Evolutionary conservation across 1,140 invertebrate species (phyloP).

Genomic region (Drosophila orena): DNA sequence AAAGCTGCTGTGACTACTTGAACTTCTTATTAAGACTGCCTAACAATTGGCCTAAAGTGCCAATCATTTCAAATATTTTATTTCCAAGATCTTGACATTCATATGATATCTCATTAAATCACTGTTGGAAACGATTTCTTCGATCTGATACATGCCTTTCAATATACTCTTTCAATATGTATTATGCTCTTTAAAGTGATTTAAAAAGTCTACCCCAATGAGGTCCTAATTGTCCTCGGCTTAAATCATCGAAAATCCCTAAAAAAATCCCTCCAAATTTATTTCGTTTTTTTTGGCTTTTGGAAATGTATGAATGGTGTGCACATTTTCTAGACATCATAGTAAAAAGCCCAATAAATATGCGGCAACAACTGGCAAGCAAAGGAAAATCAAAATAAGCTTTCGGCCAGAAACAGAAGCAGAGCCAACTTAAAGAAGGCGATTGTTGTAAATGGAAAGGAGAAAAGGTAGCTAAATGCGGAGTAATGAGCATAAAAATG

Average conservation of each 20-base stretch:
- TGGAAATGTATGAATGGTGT: constrained; percentile 68
- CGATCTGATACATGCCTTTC: too few relatives aligned
- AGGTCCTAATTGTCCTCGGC: constrained; percentile 14
- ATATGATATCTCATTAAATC: too few relatives aligned
- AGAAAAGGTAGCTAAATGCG: constrained; percentile 42
- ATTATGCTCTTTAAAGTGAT: constrained; percentile 3
- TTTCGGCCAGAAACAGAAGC: constrained; percentile 14
- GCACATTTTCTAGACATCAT: constrained; percentile 71
- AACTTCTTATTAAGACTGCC: too few relatives aligned
- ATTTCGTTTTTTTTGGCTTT: constrained; percentile 3
- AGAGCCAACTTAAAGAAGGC: constrained; percentile 36
- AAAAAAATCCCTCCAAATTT: constrained; percentile 1
- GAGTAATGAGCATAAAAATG: constrained; percentile 78
- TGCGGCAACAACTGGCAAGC: constrained; percentile 49
- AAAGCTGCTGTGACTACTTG: too few relatives aligned
- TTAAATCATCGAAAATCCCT: constrained; percentile 25
- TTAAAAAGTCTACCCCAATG: constrained; percentile 18
- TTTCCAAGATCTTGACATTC: too few relatives aligned
- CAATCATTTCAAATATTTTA: too few relatives aligned
- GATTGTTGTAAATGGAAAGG: constrained; percentile 31
- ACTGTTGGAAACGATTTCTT: too few relatives aligned
- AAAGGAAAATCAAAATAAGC: constrained; percentile 75
- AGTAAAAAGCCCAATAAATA: constrained; percentile 77
- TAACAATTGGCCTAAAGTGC: too few relatives aligned
- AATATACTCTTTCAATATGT: too few relatives aligned